Evolutionary conservation across 2,797 vertebrate genomes (phyloP).

Genomic region (Poeciliopsis turneri): DNA sequence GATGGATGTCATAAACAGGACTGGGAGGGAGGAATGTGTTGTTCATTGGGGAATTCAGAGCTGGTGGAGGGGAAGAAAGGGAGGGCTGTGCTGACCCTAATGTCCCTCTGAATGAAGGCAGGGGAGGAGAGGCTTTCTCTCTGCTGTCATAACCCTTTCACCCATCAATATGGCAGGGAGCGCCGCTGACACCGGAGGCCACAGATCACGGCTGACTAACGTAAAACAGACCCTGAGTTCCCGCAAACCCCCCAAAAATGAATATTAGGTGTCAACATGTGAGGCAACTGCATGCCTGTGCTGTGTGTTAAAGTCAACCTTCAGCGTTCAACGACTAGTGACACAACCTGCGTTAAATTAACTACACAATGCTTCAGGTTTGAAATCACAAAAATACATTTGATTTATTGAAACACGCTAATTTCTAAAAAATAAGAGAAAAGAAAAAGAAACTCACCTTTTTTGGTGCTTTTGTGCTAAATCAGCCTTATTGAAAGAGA

Average conservation of each 20-base stretch:
- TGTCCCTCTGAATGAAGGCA: slow-evolving; percentile 51
- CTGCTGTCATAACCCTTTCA: slow-evolving; percentile 67
- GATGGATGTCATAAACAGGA: slow-evolving; percentile 74
- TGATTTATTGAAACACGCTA: no score
- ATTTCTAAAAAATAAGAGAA: no score
- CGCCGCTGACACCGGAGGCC: slow-evolving; percentile 51
- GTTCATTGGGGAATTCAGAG: slow-evolving; percentile 74
- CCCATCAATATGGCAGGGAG: slow-evolving; percentile 47
- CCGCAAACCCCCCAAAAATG: slow-evolving; percentile 39
- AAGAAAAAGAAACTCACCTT: no score
- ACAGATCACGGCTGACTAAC: slow-evolving; percentile 60
- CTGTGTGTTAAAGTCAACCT: slow-evolving; percentile 29
- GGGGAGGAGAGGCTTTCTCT: slow-evolving; percentile 45
- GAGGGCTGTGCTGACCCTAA: slow-evolving; percentile 62
- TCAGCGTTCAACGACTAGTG: slow-evolving; percentile 59
- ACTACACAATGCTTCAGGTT: no score
- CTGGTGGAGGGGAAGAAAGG: slow-evolving; percentile 44
- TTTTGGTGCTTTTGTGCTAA: no score
- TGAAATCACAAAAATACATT: no score
- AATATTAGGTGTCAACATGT: slow-evolving; percentile 43
- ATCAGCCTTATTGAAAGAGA: no score
- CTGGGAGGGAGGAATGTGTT: slow-evolving; percentile 78
- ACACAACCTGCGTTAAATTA: not conserved
- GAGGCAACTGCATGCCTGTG: slow-evolving; percentile 17
- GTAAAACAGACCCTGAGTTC: slow-evolving; percentile 56